Percentiles rank a stretch among this genome's conserved stretches.
These are phyloP conservation scores for Centropyge bicolor DNA, from an alignment of 2,797 vertebrate genomes.

Conservation along the genomic window DNA sequence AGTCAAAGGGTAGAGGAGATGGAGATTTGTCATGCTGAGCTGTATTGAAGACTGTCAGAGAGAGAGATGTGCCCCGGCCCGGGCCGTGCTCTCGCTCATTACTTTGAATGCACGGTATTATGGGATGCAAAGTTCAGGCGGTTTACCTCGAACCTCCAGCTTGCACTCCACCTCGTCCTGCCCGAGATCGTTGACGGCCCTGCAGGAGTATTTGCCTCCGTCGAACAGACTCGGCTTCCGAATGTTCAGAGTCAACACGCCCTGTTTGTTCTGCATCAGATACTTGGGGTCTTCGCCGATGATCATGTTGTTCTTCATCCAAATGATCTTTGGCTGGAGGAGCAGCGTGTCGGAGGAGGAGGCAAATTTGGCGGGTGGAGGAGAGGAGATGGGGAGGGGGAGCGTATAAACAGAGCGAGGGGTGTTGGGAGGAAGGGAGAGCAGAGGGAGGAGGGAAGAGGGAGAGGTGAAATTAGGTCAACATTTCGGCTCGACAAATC, in stretches of 20 bases:
- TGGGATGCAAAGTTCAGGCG: not conserved
- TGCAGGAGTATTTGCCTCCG: constrained; percentile 91
- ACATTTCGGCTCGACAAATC: constrained; percentile 72
- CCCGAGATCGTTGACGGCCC: constrained; percentile 91
- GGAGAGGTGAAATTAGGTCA: constrained; percentile 73
- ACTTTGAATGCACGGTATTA: not conserved
- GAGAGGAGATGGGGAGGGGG: constrained; percentile 10
- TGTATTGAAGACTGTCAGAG: constrained; percentile 44
- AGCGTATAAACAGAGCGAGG: constrained; percentile 24
- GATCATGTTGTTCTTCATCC: constrained; percentile 94
- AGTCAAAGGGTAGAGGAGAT: constrained; percentile 35
- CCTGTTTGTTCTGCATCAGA: constrained; percentile 92
- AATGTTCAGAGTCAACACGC: constrained; percentile 92
- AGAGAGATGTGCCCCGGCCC: constrained; percentile 5
- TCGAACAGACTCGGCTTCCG: constrained; percentile 93
- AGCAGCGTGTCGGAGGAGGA: constrained; percentile 22
- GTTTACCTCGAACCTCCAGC: constrained; percentile 90
- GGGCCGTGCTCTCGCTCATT: not conserved
- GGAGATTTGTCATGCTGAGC: constrained; percentile 58
- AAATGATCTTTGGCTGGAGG: constrained; percentile 90
- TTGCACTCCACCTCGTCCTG: constrained; percentile 89
- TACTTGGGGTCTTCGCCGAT: constrained; percentile 90
- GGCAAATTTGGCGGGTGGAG: not conserved
- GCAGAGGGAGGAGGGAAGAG: constrained; percentile 31
- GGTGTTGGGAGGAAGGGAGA: constrained; percentile 20